Conservation (phyloP, 2,113 vertebrate genomes). For the Oriolus oriolus region DNA sequence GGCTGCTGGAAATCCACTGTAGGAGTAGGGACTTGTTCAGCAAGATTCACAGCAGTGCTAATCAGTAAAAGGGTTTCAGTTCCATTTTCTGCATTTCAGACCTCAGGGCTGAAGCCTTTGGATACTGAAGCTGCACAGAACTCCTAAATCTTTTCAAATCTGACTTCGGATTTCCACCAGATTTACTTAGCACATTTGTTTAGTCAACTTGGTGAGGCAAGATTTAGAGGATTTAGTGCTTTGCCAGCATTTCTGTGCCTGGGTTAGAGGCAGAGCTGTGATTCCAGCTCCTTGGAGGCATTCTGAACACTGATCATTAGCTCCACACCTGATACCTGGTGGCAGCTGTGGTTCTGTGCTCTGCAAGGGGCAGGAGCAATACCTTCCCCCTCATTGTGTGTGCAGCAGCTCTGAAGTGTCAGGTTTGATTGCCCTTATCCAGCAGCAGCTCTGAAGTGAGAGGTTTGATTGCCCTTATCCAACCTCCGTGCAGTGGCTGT, state of each 20-base stretch:
- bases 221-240: constrained; percentile 59
- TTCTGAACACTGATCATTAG: background rate
- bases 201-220: constrained; percentile 46
- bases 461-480: constrained; percentile 18
- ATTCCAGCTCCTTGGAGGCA: background rate
- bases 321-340: background rate
- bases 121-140: background rate
- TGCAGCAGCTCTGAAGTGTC: background rate
- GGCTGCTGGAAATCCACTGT: background rate
- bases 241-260: constrained; percentile 12
- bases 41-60: background rate
- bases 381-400: background rate
- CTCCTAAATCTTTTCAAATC: background rate
- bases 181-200: constrained; percentile 34
- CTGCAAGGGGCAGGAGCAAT: background rate
- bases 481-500: background rate
- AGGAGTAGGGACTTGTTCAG: background rate
- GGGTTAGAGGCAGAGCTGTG: background rate
- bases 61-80: background rate
- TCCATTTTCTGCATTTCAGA: background rate
- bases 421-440: constrained; percentile 17
- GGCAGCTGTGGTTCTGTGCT: background rate
- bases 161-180: background rate
- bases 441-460: background rate
- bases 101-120: background rate